phyloP scores from a whole-genome alignment of 2,888 invertebrate species.

The Dryocosmus kuriphilus region DNA sequence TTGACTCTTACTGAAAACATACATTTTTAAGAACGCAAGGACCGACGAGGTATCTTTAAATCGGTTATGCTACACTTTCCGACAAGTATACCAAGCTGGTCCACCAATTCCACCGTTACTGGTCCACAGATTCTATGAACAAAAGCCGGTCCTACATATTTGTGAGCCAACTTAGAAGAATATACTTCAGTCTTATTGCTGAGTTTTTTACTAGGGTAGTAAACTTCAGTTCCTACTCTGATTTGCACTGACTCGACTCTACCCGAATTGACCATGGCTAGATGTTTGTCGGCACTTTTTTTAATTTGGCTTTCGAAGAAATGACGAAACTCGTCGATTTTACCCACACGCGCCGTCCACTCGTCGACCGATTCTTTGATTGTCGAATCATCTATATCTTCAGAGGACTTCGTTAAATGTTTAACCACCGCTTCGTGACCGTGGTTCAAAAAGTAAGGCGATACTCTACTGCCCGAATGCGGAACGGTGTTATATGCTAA shows the following conservation, averaged over 20 bases:
- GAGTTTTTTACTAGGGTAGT: neutral
- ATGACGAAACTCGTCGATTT: too few species aligned
- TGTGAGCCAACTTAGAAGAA: neutral
- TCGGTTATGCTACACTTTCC: neutral
- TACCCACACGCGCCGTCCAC: too few species aligned
- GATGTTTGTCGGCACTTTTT: neutral
- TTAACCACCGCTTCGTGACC: too few species aligned
- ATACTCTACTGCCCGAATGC: neutral
- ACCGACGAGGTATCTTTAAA: slow-evolving; percentile 5
- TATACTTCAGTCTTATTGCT: neutral
- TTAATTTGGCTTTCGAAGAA: neutral
- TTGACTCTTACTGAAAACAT: too few species aligned
- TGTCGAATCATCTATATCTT: neutral
- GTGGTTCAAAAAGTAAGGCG: too few species aligned
- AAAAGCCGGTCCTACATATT: slow-evolving; percentile 3
- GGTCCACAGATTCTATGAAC: too few species aligned
- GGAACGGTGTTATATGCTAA: too few species aligned
- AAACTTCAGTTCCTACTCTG: neutral
- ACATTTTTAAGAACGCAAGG: neutral
- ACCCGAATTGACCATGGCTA: neutral
- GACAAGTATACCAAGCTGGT: neutral
- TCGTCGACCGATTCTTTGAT: too few species aligned
- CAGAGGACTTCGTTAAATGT: neutral
- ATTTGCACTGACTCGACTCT: neutral
- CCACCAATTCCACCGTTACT: neutral